These are phyloP conservation scores for Bombus terrestris DNA, from an alignment of 1,140 invertebrate species.

Conservation along the genomic window DNA sequence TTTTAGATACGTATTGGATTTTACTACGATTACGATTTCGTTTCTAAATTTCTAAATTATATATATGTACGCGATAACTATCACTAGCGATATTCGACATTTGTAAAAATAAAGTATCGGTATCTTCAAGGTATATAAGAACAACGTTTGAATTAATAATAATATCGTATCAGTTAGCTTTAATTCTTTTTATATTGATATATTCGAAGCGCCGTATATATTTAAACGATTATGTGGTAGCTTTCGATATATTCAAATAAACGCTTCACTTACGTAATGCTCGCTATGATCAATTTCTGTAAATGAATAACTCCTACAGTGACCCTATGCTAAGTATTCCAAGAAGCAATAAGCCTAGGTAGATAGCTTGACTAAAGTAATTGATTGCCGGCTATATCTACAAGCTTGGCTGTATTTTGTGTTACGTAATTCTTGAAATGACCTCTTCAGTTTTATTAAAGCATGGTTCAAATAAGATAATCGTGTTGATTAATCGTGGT, in stretches of 20 bases:
- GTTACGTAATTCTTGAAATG: conserved; percentile 2
- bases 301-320: conserved; percentile 1
- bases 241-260: not conserved
- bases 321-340: not conserved
- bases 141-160: not conserved
- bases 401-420: not conserved
- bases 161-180: not conserved
- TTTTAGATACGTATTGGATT: not conserved
- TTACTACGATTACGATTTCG: not conserved
- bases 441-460: not conserved
- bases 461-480: not conserved
- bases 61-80: too few species aligned
- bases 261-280: not conserved
- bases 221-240: not conserved
- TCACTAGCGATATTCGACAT: not conserved
- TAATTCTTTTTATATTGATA: not conserved
- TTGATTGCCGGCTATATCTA: not conserved
- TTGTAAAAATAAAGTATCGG: not conserved
- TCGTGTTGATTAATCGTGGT: not conserved
- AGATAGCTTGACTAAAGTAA: conserved; percentile 8
- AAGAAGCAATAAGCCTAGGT: not conserved
- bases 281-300: not conserved
- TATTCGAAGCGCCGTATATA: not conserved
- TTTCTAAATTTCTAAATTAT: too few species aligned
- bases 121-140: not conserved